Base-by-base conservation (phyloP, 2,113 vertebrate genomes). In the Cyprinus carpio region DNA sequence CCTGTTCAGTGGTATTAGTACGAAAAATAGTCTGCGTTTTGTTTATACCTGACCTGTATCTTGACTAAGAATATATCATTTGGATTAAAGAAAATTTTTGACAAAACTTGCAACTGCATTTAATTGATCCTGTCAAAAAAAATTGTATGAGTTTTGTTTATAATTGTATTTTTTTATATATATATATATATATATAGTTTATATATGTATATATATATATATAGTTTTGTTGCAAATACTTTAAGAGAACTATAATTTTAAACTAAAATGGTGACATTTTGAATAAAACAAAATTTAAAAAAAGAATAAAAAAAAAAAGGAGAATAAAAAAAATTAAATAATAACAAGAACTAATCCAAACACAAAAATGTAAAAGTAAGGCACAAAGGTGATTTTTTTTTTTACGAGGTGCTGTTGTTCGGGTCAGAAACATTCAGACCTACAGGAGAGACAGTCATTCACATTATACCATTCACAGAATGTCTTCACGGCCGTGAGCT, bases 401-500 rank as follows among this genome's bases (percentile, higher is more conserved):
- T 37, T 37, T 94, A 91, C 97, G 96, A 97, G 91, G 97, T 20
- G 29, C 29, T 72, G 54, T 95, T 75, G 97, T 96, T 97, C 85
- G 54, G 81, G 84, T 91, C 90, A 87, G 88, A 78, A 46, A 85
- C 11, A 74, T 43, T 34, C 4, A 2, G n/a, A 60, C 23, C 16
- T 16, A 78, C 10, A 60, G 72, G 72, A 76, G 10, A 77, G 11
- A 65, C 60, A 2, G 18, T 10, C 46, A 72, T 85, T 85, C 86
- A 85, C 86, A 82, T 85, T 87, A 77, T 6, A 31, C 78, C 23
- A 0, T 85, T 84, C 78, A 87, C 86, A 85, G 86, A 82, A 29
- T 11, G 15, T 46, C 40, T 43, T 43, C 9, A 9, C 46, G 37
- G 0, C 56, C 13, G 9, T 13, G 11, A 72, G 13, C 6, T 49